Percentiles rank a stretch among this genome's conserved stretches.
These are phyloP conservation scores for Gadus macrocephalus DNA, from an alignment of 2,113 vertebrate species.

Conservation along the genomic window DNA sequence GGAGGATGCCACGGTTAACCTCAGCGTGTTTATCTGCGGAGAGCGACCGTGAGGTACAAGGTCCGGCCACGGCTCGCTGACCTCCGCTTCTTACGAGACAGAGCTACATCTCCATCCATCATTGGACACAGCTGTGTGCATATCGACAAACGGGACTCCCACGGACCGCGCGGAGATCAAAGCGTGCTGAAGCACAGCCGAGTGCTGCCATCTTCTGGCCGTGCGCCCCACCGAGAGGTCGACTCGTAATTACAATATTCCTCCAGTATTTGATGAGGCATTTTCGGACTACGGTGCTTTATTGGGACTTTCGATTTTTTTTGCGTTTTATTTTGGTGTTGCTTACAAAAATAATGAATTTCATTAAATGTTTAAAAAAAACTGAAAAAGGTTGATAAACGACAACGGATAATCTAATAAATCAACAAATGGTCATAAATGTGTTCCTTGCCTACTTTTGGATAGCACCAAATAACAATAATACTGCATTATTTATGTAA, in stretches of 20 bases:
- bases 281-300: no score
- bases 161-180: slow-evolving; percentile 31
- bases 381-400: no score
- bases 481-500: no score
- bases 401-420: no score
- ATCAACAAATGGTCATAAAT: no score
- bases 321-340: no score
- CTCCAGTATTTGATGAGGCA: not conserved
- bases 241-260: not conserved
- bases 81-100: slow-evolving; percentile 31
- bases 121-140: slow-evolving; percentile 31
- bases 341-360: no score
- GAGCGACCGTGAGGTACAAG: slow-evolving; percentile 25
- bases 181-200: slow-evolving; percentile 55
- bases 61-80: slow-evolving; percentile 49
- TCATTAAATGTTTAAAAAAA: no score
- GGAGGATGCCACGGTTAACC: slow-evolving; percentile 49
- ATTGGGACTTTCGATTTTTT: no score
- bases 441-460: no score
- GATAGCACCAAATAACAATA: no score
- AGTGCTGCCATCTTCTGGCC: slow-evolving; percentile 77
- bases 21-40: slow-evolving; percentile 40
- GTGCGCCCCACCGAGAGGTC: slow-evolving; percentile 8
- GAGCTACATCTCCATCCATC: slow-evolving; percentile 56
- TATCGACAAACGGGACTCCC: slow-evolving; percentile 10